Evolutionary conservation across 2,797 vertebrate genomes (phyloP), one percentile per base, ranked within the genome.

Genomic region (Peromyscus eremicus): DNA sequence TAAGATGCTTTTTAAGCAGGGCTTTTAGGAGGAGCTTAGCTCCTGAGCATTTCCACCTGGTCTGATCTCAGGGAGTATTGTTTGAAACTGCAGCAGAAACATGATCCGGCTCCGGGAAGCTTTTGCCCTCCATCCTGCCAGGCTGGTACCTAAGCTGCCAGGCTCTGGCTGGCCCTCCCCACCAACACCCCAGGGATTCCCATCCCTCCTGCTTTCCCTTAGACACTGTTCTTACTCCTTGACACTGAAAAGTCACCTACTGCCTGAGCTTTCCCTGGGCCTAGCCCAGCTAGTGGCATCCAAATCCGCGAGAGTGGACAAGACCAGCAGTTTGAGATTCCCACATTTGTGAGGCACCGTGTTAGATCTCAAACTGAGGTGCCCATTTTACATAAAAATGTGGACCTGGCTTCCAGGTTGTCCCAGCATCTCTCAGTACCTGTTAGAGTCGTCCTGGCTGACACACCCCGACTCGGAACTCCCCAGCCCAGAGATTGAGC

Each of bases 1-100:
- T 16, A n/a, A n/a, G 49, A 70, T 40, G 23, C 17, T 60, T 89
- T 77, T 25, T 11, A 91, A 89, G 62, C 71, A 52, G 60, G 34
- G 29, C 82, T 85, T 80, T 94, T 43, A 81, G 40, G 52, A 82
- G 52, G 76, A 62, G 29, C 43, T 40, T 37, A 25, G 5, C 49
- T 77, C 57, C 40, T 14, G 25, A 57, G 17, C 62, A 11, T 81
- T 43, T 83, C 79, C 84, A 75, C 71, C 76, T 66, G 96, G 86
- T 66, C 49, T 83, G 52, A 71, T 92, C 92, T 89, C 87, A 89
- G 90, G 75, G 79, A 80, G n/a, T 29, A 29, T 75, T 12, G 43
- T 62, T 89, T 43, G 57, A 91, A 68, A 71, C 81, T 83, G 73
- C 76, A 23, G 29, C 52, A 27, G 16, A 88, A 57, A 84, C 70